Base-by-base conservation (phyloP, 2,113 vertebrate genomes). In the Chinchilla lanigera region DNA sequence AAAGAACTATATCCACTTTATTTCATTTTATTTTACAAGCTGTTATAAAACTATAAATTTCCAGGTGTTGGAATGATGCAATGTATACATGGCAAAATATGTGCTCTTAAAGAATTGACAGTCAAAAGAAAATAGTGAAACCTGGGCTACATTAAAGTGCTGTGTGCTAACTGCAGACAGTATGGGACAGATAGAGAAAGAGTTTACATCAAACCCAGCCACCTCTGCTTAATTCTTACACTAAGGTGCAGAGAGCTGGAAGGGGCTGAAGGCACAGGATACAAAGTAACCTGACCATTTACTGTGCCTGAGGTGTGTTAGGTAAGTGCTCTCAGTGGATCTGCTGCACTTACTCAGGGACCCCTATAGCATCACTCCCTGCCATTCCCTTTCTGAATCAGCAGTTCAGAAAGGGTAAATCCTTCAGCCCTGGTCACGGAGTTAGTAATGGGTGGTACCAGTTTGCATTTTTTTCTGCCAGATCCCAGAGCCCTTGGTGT, bases 1-100 rank as follows among this genome's bases (percentile, higher is more conserved):
- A 93, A 83, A 93, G 63, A 87, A 88, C 47, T 56, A 47, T 1
- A 30, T 69, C 44, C 11, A 69, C 58, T 93, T 96, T n/a, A 78
- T 94, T 87, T 87, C 22, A 52, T 85, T 90, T 88, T 44, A 80
- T n/a, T 73, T 78, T 69, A 80, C 12, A 82, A 85, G 50, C 7
- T 38, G 0, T 63, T 63, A 82, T 7, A 50, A 75, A 90, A 81
- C 7, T 3, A 11, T 41, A 86, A 71, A 41, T 85, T 71, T 0
- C 24, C 60, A 88, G 65, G 30, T 78, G 54, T 33, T 73, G 35
- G 13, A 14, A 90, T 10, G 24, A 33, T 30, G 9, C 24, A 50
- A 50, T n/a, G 30, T 61, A 58, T 28, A 47, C 41, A 28, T 22
- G 33, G 80, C 85, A 82, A 67, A 90, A 77, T 54, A 20, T 11